Base-by-base conservation (phyloP, 2,797 vertebrate species). In the Phalloptychus januarius region DNA sequence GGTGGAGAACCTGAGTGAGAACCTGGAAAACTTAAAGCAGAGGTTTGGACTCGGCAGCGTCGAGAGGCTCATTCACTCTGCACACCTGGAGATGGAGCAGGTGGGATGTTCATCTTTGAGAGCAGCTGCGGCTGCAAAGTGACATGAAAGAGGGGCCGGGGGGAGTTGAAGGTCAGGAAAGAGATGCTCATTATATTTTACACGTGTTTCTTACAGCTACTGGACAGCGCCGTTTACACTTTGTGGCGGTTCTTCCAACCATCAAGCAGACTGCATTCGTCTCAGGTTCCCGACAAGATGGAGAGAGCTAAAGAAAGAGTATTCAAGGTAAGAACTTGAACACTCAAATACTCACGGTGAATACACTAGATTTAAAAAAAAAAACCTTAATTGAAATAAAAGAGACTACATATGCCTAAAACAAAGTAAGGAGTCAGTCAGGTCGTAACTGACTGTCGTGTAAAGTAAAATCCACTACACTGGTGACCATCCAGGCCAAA, bases 241-340 rank as follows among this genome's bases (percentile, higher is more conserved):
- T 80, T 92, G 6, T 84, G 88, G 78, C 74, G 87, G 42, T 90
- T 91, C 82, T 84, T 91, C 25, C 85, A 87, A 72, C 83, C 89
- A 4, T 89, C 89, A 31, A 77, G 81, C 80, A 85, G 50, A 82
- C 78, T 82, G 70, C 86, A 91, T 78, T 78, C 89, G 0, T 73
- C 87, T 61, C 80, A 85, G 38, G 4, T 82, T 63, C 79, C 83
- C 7, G 72, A 88, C 76, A 95, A 92, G 23, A 95, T 95, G 87
- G 92, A 93, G 38, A 93, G 90, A 79, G 89, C 87, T 40, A 91
- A 91, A 77, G 91, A 96, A 93, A 75, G 79, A 86, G 3, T 96
- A 90, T 82, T 96, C 65, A 31, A 93, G 89, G 92, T 93, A n/a
- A n/a, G n/a, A n/a, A n/a, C n/a, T n/a, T n/a, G n/a, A n/a, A n/a